Percentiles rank a stretch among this genome's conserved stretches.
Conservation (phyloP, 1,140 invertebrate species). For the Aphelenchoides fujianensis region DNA sequence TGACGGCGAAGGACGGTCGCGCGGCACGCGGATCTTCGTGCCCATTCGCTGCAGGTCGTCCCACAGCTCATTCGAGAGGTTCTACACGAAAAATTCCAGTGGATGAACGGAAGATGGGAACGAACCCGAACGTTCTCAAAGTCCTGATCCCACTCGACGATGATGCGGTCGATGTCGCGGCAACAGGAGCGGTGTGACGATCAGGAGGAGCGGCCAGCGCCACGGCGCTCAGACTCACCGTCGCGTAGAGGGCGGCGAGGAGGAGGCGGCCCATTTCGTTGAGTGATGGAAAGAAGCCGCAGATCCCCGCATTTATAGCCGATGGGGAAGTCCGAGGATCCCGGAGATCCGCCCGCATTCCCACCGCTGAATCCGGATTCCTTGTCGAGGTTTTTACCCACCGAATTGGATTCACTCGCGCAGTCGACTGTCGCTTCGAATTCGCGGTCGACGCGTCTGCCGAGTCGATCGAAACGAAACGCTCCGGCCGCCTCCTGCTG, state of each 20-base stretch:
- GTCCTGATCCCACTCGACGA: slow-evolving; percentile 12
- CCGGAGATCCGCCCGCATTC: too few relatives aligned
- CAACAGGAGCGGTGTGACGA: slow-evolving; percentile 9
- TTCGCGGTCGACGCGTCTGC: too few relatives aligned
- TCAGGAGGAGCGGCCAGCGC: background rate
- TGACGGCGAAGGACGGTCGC: slow-evolving; percentile 19
- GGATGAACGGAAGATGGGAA: background rate
- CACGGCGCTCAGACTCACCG: background rate
- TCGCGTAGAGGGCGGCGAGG: background rate
- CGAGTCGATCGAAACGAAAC: too few relatives aligned
- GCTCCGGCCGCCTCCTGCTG: too few relatives aligned
- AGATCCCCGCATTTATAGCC: too few relatives aligned
- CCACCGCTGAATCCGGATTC: too few relatives aligned
- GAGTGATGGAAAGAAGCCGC: too few relatives aligned
- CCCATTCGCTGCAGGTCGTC: slow-evolving; percentile 7
- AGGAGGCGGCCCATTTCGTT: background rate
- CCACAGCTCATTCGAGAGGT: slow-evolving; percentile 14
- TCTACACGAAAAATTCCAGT: slow-evolving; percentile 10
- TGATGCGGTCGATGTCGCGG: slow-evolving; percentile 1
- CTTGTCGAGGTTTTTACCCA: too few relatives aligned
- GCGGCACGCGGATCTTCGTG: background rate
- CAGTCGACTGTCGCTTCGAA: too few relatives aligned
- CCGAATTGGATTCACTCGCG: too few relatives aligned
- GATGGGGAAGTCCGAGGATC: too few relatives aligned
- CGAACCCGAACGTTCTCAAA: background rate